Evolutionary conservation across 2,113 vertebrate species (phyloP).

Genomic region (Nesogale talazaci): DNA sequence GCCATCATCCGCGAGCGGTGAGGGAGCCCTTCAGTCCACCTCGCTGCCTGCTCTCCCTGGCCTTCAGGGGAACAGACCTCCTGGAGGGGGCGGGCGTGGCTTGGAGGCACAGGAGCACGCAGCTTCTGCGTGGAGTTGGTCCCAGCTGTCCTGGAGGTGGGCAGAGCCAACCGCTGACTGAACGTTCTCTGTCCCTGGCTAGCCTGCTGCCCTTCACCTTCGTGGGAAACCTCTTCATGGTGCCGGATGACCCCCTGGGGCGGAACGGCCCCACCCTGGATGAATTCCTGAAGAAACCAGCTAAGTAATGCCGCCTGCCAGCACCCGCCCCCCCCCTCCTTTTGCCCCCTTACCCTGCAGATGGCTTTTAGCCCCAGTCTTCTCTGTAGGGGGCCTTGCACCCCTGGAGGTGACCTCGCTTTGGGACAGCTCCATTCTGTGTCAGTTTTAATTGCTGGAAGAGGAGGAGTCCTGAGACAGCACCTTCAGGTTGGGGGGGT

Average conservation of each 20-base stretch:
- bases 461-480: constrained; percentile 9
- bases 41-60: constrained; percentile 52
- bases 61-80: constrained; percentile 44
- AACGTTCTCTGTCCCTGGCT: constrained; percentile 44
- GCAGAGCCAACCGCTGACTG: background rate
- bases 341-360: too few species aligned
- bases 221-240: constrained; percentile 93
- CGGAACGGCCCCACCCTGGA: constrained; percentile 91
- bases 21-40: constrained; percentile 50
- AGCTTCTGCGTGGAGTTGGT: constrained; percentile 35
- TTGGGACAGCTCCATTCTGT: background rate
- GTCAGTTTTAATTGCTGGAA: background rate
- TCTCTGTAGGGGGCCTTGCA: background rate
- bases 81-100: background rate
- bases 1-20: constrained; percentile 93
- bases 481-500: background rate
- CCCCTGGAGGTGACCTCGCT: background rate
- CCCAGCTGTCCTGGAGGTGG: background rate
- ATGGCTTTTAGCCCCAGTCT: background rate
- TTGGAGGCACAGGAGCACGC: constrained; percentile 9
- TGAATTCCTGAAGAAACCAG: constrained; percentile 87
- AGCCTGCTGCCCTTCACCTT: constrained; percentile 94
- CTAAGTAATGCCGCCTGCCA: constrained; percentile 58
- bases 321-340: too few species aligned
- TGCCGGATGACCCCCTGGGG: constrained; percentile 93